Conservation (phyloP, 1,140 invertebrate species). For the Dinothrombium tinctorium region DNA sequence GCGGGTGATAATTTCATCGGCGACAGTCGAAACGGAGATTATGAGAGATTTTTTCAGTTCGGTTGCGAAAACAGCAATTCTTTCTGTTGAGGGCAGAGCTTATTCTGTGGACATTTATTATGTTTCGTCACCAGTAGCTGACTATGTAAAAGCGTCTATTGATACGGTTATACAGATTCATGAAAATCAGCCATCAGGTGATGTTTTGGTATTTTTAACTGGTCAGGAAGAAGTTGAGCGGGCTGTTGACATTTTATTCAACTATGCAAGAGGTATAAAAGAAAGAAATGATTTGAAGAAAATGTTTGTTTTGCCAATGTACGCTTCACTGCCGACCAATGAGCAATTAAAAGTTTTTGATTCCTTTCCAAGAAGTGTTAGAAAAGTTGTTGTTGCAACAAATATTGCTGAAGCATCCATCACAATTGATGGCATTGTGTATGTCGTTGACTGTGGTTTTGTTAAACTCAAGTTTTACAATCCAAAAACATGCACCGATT, state of each 20-base stretch:
- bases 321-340: conserved; percentile 56
- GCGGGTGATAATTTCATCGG: conserved; percentile 70
- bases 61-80: conserved; percentile 29
- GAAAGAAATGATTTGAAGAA: conserved; percentile 32
- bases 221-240: conserved; percentile 73
- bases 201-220: conserved; percentile 80
- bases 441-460: conserved; percentile 35
- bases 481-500: conserved; percentile 53
- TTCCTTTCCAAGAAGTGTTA: conserved; percentile 37
- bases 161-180: conserved; percentile 78
- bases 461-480: conserved; percentile 86
- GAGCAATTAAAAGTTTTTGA: conserved; percentile 74
- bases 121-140: conserved; percentile 52
- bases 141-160: conserved; percentile 67
- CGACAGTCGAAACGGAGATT: conserved; percentile 74
- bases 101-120: conserved; percentile 75
- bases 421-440: conserved; percentile 67
- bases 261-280: conserved; percentile 16
- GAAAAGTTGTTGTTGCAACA: conserved; percentile 84
- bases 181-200: conserved; percentile 44
- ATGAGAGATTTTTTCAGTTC: conserved; percentile 64
- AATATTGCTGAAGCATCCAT: conserved; percentile 95
- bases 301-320: conserved; percentile 65
- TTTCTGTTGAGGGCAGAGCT: conserved; percentile 65
- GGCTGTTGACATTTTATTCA: conserved; percentile 35